Evolutionary conservation across 2,113 vertebrate species (phyloP).

Genomic region (Centropristis striata): DNA sequence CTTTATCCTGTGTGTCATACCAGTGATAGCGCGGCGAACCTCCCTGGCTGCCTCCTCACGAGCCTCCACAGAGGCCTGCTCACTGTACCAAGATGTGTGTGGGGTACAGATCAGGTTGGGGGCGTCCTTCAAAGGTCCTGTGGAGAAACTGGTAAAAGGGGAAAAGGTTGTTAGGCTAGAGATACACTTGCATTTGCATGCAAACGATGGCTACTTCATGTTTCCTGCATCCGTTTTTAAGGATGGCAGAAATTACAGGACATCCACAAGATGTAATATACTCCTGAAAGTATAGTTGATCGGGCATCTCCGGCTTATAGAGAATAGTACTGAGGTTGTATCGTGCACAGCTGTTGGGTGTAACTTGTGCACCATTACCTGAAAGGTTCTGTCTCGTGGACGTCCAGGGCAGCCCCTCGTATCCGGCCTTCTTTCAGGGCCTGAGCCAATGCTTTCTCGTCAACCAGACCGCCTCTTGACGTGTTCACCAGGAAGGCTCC

Average conservation of each 20-base stretch:
- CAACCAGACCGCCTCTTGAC: constrained; percentile 91
- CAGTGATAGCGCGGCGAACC: constrained; percentile 92
- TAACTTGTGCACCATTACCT: constrained; percentile 78
- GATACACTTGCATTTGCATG: too few species aligned
- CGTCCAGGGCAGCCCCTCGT: constrained; percentile 92
- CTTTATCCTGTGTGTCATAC: constrained; percentile 64
- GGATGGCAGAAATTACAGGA: too few species aligned
- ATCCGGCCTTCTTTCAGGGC: constrained; percentile 93
- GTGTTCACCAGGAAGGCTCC: constrained; percentile 94
- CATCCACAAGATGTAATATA: too few species aligned
- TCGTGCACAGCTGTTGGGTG: neutral
- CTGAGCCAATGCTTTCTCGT: constrained; percentile 92
- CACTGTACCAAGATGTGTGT: constrained; percentile 94
- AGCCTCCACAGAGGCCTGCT: constrained; percentile 92
- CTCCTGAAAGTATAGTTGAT: too few species aligned
- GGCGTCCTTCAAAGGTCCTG: constrained; percentile 92
- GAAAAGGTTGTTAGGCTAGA: neutral
- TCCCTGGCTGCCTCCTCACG: constrained; percentile 93
- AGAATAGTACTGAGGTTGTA: neutral
- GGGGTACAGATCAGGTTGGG: constrained; percentile 94
- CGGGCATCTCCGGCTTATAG: neutral
- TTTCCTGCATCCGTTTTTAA: too few species aligned
- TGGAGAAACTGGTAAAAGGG: constrained; percentile 85
- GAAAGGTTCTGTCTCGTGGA: constrained; percentile 93
- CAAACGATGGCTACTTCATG: too few species aligned